Evolutionary conservation across 2,888 invertebrate genomes (phyloP), one percentile per base, ranked within the genome.

Genomic region (Koerneria pararmatus): DNA sequence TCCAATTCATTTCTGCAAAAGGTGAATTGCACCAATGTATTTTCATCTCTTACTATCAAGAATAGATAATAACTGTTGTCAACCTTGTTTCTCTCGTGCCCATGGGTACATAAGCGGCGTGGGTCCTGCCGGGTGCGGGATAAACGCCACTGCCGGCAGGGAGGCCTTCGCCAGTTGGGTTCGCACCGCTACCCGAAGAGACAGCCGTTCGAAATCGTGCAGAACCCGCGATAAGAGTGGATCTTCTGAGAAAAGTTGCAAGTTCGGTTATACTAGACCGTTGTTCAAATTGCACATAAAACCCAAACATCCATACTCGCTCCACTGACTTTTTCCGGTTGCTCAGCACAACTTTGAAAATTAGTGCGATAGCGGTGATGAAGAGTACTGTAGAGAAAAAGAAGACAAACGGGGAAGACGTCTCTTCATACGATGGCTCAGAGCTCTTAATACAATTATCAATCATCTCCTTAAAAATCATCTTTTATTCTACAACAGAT

Each of bases 311-410:
- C n/a, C 8, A 19, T 61, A 19, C 8, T 46, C 24, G 22, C 22
- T 5, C 31, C 0, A 60, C 69, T 46, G 29, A 76, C 78, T 74
- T 76, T 57, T 74, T 75, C 62, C 69, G 69, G 37, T 75, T 69
- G 51, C 73, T 74, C 41, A 72, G 58, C 24, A 78, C 70, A 27
- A 79, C 71, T 56, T 79, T 79, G 1, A 67, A 70, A 8, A 79
- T 69, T 34, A 79, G 66, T 35, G 76, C 72, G 6, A 66, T 67
- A 0, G 74, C 77, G 1, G 74, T 76, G 48, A 72, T 61, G 63
- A 79, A 76, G 3, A 78, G 69, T 5, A 78, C 66, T 15, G 74
- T 41, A 1, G 74, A 73, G 34, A 79, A 69, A 58, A 74, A 67
- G 48, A 75, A 71, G 35, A 77, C 64, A 1, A 70, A 70, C n/a